Percentiles rank a stretch among this genome's conserved stretches.
phyloP scores from a whole-genome alignment of 2,888 invertebrate species.

The Oscheius myriophilus region DNA sequence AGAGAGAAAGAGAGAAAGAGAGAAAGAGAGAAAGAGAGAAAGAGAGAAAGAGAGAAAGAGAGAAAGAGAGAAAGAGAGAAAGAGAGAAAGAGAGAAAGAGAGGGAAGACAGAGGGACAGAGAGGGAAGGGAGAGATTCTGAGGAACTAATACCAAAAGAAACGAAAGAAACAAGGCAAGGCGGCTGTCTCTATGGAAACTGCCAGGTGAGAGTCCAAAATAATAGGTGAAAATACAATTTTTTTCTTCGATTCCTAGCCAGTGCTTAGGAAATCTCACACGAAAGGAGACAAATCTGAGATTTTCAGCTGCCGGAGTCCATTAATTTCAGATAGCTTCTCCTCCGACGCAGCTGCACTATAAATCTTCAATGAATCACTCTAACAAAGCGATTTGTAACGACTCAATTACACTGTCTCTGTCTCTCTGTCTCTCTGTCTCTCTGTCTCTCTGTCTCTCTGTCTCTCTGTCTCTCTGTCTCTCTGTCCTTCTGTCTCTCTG shows the following conservation, averaged over 20 bases:
- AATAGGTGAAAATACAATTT: too few relatives aligned
- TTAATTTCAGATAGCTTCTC: too few relatives aligned
- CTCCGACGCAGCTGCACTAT: too few relatives aligned
- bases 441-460: not conserved
- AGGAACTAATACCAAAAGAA: not conserved
- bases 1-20: not conserved
- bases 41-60: not conserved
- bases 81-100: conserved; percentile 10
- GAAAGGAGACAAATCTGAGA: too few relatives aligned
- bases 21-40: conserved; percentile 15
- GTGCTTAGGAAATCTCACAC: too few relatives aligned
- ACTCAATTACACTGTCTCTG: not conserved
- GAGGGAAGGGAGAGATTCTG: not conserved
- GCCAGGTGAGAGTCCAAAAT: not conserved
- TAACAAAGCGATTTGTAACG: too few relatives aligned
- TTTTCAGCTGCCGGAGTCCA: too few relatives aligned
- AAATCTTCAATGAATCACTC: too few relatives aligned
- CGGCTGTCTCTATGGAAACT: conserved; percentile 4
- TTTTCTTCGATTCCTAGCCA: too few relatives aligned
- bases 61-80: conserved; percentile 3
- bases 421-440: not conserved
- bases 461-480: not conserved
- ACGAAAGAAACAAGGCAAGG: not conserved
- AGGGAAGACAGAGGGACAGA: not conserved
- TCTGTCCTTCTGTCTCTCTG: not conserved